These are phyloP conservation scores for Heloderma charlesbogerti DNA, from an alignment of 2,113 vertebrate species.

Conservation along the genomic window DNA sequence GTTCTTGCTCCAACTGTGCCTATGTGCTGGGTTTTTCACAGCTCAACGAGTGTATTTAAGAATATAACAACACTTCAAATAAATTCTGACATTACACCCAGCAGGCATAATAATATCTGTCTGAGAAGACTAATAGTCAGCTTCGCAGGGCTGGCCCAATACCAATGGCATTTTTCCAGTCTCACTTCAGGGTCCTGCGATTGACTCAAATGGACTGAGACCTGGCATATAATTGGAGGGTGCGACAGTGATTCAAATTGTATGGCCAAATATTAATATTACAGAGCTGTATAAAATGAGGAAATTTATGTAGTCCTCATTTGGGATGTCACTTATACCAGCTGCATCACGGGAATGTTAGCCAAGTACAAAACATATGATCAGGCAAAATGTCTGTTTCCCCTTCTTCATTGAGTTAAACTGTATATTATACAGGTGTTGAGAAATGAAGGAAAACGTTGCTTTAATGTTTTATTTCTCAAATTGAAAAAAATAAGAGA, in stretches of 20 bases:
- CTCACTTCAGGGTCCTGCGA: neutral
- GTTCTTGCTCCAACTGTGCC: neutral
- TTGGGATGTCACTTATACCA: neutral
- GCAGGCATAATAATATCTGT: conserved; percentile 1
- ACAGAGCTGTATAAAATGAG: neutral
- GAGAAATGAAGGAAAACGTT: neutral
- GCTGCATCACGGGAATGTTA: too few relatives aligned
- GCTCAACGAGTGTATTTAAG: conserved; percentile 30
- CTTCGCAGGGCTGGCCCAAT: neutral
- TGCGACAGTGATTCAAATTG: neutral
- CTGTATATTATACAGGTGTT: neutral
- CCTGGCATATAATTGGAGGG: neutral
- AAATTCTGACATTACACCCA: conserved; percentile 1
- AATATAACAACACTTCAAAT: neutral
- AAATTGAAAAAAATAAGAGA: fast-evolving
- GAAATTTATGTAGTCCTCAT: neutral
- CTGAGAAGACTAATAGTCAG: conserved; percentile 15
- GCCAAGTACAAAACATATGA: neutral
- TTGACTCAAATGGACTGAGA: neutral
- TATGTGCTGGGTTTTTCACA: conserved; percentile 15
- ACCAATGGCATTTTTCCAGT: neutral
- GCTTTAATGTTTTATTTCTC: conserved; percentile 17
- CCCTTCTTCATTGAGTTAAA: conserved; percentile 8
- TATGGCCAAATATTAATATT: neutral
- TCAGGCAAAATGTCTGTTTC: neutral